A percentile compares a stretch with the other conserved stretches of the same genome.
Evolutionary conservation across 35 echinoderm and acorn worm genomes (phyloP).

Genomic region (Acanthaster planci): DNA sequence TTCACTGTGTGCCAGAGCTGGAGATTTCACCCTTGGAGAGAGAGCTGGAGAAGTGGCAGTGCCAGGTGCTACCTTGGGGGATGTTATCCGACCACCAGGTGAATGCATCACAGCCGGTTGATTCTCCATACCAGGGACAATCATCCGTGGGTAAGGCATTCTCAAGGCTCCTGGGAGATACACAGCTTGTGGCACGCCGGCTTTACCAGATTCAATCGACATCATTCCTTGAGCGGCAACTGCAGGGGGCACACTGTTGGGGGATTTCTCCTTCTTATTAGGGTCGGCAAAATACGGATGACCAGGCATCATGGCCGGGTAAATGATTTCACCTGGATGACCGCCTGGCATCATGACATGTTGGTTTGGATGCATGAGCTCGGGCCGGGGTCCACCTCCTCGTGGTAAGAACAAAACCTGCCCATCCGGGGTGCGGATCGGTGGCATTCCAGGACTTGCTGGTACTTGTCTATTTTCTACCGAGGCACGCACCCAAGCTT

Average conservation of each 20-base stretch:
- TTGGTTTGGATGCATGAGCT: constrained; percentile 19
- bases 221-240: constrained; percentile 26
- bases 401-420: constrained; percentile 25
- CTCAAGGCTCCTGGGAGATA: constrained; percentile 36
- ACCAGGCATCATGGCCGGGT: constrained; percentile 17
- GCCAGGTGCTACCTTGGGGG: constrained; percentile 68
- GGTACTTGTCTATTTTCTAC: neutral
- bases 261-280: constrained; percentile 23
- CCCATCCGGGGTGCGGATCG: constrained; percentile 25
- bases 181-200: constrained; percentile 44
- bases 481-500: constrained; percentile 3
- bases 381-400: neutral
- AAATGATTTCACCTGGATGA: constrained; percentile 23
- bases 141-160: constrained; percentile 42
- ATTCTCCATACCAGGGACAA: constrained; percentile 35
- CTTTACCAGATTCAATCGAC: constrained; percentile 35
- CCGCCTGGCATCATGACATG: constrained; percentile 30
- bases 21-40: constrained; percentile 90
- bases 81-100: constrained; percentile 67
- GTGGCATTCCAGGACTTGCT: neutral
- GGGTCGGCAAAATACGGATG: constrained; percentile 17
- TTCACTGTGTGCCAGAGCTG: constrained; percentile 68
- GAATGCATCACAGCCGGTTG: constrained; percentile 68
- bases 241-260: neutral
- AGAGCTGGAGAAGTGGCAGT: constrained; percentile 78